Conservation (phyloP, 2,888 invertebrate species). For the Lasioglossum marginatum region DNA sequence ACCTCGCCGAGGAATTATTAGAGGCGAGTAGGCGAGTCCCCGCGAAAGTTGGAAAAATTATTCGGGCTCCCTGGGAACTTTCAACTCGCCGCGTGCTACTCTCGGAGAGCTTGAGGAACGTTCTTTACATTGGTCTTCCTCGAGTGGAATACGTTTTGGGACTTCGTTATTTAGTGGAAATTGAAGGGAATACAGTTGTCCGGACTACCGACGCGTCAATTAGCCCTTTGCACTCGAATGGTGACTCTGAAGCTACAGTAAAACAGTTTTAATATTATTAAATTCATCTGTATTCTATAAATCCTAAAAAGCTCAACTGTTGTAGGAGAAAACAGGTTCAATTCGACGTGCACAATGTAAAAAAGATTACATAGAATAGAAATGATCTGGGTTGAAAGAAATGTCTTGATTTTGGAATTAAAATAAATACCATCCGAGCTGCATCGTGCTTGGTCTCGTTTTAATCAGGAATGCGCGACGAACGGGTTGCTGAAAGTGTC, state of each 20-base stretch:
- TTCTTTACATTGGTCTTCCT: not conserved
- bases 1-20: constrained; percentile 20
- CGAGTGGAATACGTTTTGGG: not conserved
- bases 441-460: not conserved
- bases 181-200: too few relatives aligned
- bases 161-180: not conserved
- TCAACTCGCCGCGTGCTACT: constrained; percentile 8
- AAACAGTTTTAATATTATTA: too few relatives aligned
- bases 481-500: not conserved
- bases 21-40: not conserved
- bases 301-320: too few relatives aligned
- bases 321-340: too few relatives aligned
- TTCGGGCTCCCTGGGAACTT: constrained; percentile 19
- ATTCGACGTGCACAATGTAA: too few relatives aligned
- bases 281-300: too few relatives aligned
- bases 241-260: too few relatives aligned
- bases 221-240: too few relatives aligned
- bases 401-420: too few relatives aligned
- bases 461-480: too few relatives aligned
- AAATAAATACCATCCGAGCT: not conserved
- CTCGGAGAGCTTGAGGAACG: not conserved
- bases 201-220: not conserved
- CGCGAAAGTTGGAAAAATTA: constrained; percentile 11
- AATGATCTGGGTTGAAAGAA: too few relatives aligned
- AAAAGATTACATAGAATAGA: too few relatives aligned